phyloP scores from a whole-genome alignment of 2,888 invertebrate genomes.

The Cheilosia grossa region DNA sequence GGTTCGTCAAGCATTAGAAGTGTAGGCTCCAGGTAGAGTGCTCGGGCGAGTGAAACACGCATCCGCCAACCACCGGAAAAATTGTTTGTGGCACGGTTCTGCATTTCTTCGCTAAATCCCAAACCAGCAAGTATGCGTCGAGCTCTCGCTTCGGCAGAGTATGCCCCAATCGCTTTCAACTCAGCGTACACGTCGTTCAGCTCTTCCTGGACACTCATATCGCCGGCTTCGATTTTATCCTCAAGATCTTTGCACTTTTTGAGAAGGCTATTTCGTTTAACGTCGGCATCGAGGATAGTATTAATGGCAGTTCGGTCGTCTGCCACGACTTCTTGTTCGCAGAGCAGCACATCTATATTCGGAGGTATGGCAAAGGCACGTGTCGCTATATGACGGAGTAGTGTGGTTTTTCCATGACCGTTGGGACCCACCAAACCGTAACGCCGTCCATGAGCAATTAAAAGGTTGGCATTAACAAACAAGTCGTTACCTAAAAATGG shows the following conservation, averaged over 20 bases:
- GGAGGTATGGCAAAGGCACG: constrained; percentile 97
- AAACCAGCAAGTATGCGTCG: constrained; percentile 98
- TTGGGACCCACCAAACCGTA: constrained; percentile 99
- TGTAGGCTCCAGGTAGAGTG: constrained; percentile 98
- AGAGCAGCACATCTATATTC: constrained; percentile 96
- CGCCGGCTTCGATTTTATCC: constrained; percentile 88
- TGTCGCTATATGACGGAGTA: constrained; percentile 95
- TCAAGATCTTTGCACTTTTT: constrained; percentile 93
- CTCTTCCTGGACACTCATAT: constrained; percentile 89
- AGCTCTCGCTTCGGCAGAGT: constrained; percentile 98
- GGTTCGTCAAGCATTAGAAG: constrained; percentile 99
- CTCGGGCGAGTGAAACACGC: constrained; percentile 98
- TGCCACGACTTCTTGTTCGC: constrained; percentile 99
- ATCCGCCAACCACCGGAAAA: constrained; percentile 99
- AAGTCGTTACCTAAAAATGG: constrained; percentile 90
- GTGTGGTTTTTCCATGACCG: constrained; percentile 99
- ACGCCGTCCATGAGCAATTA: constrained; percentile 96
- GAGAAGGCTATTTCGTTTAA: constrained; percentile 91
- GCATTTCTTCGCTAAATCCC: constrained; percentile 95
- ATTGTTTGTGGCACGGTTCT: constrained; percentile 94
- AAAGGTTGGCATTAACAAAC: constrained; percentile 96
- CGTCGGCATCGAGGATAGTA: constrained; percentile 96
- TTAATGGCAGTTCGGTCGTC: constrained; percentile 97
- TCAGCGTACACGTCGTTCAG: constrained; percentile 97
- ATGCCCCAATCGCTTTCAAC: constrained; percentile 97